Base-by-base conservation (phyloP, 2,888 invertebrate species). In the Diarsia mendica region DNA sequence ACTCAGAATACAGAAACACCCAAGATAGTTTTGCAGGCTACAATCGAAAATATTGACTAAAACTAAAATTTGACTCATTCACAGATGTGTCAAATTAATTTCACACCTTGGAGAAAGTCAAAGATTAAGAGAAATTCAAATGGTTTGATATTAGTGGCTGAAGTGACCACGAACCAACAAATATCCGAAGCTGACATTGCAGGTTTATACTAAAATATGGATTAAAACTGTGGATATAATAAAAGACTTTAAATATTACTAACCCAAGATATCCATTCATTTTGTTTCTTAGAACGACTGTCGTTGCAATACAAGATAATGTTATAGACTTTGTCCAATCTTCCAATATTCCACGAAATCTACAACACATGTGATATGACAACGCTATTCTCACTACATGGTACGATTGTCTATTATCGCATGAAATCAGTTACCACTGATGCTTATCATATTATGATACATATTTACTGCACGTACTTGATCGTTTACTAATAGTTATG, bases 371-470 rank as follows among this genome's bases (percentile, higher is more conserved):
- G 53, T 53, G 20, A 11, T 11, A 13, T 18, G 53, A 53, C 67
- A 80, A 64, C 77, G 81, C 81, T 80, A 44, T 76, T 58, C 63
- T 44, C 13, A 3, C 15, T 60, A 46, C n/a, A 61, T 66, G 18
- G 58, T 23, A 67, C 70, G 53, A 69, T 66, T 75, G 66, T 77
- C 13, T 64, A 64, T 58, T 71, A 77, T 77, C 67, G 53, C 53
- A 53, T 65, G 58, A 80, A 80, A 81, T 81, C 81, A 71, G 51
- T 70, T 63, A 58, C 15, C 3, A 44, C 20, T 48, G 58, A 48
- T 80, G 58, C 63, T 80, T 76, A 81, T 77, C 64, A 63, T 63
- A 33, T 60, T 75, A 33, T 49, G 23, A 68, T 67, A 80, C 46
- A 55, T 67, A 55, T 53, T 60, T 68, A 80, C n/a, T 28, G n/a